Conservation (phyloP, 2,888 invertebrate genomes). For the Myathropa florea region DNA sequence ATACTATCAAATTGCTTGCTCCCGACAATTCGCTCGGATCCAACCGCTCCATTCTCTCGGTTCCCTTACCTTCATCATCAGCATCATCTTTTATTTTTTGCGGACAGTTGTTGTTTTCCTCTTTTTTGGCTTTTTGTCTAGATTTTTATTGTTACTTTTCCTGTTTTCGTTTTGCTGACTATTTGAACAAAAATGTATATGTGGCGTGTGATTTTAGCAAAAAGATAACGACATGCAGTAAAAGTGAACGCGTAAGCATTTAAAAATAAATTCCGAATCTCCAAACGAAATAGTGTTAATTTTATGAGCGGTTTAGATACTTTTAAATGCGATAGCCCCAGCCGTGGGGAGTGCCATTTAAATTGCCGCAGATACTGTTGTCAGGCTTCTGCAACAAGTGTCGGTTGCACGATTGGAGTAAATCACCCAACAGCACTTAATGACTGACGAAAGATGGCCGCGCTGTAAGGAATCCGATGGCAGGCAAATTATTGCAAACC, state of each 20-base stretch:
- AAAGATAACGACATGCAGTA: not conserved
- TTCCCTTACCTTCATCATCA: not conserved
- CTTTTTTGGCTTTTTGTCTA: not conserved
- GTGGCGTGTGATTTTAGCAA: not conserved
- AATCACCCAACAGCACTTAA: not conserved
- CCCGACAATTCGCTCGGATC: not conserved
- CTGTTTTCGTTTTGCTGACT: not conserved
- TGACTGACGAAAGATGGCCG: conserved; percentile 10
- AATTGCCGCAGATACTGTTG: not conserved
- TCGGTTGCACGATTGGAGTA: not conserved
- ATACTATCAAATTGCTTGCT: not conserved
- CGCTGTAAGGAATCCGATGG: not conserved
- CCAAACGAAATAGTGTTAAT: not conserved
- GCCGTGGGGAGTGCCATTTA: not conserved
- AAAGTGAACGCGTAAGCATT: conserved; percentile 6
- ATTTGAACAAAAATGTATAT: not conserved
- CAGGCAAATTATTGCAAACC: not conserved
- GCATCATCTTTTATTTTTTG: not conserved
- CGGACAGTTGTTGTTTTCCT: not conserved
- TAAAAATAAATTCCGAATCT: conserved; percentile 3
- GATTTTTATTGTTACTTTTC: not conserved
- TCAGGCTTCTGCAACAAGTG: not conserved
- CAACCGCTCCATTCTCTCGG: not conserved
- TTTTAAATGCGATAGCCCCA: not conserved
- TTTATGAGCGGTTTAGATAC: not conserved